Percentiles rank a stretch among this genome's conserved stretches.
Conservation (phyloP, 35 echinoderm and acorn worm species). For the Strongylocentrotus purpuratus region DNA sequence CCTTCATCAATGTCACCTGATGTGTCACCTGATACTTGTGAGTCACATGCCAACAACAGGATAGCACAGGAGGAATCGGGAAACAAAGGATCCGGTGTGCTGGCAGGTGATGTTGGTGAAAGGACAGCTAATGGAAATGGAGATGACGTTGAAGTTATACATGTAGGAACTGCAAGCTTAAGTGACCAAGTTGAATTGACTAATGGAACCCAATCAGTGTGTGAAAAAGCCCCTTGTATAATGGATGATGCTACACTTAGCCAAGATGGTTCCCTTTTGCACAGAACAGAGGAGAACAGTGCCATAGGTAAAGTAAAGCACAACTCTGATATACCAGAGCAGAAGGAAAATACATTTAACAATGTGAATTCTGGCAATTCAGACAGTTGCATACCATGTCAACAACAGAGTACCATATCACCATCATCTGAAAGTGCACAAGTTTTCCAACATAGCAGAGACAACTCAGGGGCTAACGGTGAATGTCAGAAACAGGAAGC, state of each 20-base stretch:
- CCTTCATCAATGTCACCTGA: background rate
- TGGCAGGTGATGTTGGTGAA: background rate
- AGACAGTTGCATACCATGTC: background rate
- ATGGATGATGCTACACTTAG: background rate
- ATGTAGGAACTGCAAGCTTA: background rate
- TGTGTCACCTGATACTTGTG: background rate
- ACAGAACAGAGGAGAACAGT: background rate
- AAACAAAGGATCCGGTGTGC: background rate
- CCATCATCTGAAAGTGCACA: background rate
- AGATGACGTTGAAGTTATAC: background rate
- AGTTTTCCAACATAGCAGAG: background rate
- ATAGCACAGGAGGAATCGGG: background rate
- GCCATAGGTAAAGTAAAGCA: background rate
- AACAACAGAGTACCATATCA: background rate
- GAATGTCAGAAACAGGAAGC: conserved; percentile 43
- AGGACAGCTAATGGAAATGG: background rate
- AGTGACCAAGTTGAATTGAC: background rate
- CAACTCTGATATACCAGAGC: background rate
- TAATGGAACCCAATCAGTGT: background rate
- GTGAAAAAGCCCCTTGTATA: background rate
- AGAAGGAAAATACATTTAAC: background rate
- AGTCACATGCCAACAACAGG: background rate
- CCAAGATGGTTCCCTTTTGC: background rate
- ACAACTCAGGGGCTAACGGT: background rate
- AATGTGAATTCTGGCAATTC: background rate